These are phyloP conservation scores for mouse (Mus musculus) DNA, from an alignment of 2,113 vertebrate genomes.

Conservation along the genomic window DNA sequence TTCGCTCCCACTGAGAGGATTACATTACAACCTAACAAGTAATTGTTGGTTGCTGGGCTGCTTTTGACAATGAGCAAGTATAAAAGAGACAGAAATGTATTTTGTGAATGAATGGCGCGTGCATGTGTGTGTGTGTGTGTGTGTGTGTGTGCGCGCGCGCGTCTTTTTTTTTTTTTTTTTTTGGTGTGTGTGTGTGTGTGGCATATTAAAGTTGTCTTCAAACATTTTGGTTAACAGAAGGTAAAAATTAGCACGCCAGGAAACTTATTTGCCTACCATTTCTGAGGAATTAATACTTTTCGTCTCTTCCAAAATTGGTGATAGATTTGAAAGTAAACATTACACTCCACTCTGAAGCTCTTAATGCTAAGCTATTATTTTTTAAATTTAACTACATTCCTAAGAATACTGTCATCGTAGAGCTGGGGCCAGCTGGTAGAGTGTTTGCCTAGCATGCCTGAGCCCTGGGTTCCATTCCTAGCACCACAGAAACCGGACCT, in stretches of 20 bases:
- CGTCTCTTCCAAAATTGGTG: conserved; percentile 66
- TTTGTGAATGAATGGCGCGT: conserved; percentile 65
- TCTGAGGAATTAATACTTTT: conserved; percentile 73
- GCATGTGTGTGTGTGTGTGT: neutral
- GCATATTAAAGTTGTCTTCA: conserved; percentile 74
- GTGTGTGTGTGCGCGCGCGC: neutral
- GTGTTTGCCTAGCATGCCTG: neutral
- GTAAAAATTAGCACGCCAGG: conserved; percentile 77
- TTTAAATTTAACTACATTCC: conserved; percentile 49
- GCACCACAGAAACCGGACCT: too few species aligned
- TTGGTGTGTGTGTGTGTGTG: neutral
- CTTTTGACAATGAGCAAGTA: conserved; percentile 3
- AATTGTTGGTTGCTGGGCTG: neutral
- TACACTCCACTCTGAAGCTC: conserved; percentile 49
- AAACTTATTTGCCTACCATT: conserved; percentile 69
- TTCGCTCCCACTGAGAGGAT: neutral
- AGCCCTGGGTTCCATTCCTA: neutral
- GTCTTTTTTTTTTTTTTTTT: conserved; percentile 25
- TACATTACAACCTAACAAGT: conserved; percentile 1
- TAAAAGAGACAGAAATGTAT: conserved; percentile 52
- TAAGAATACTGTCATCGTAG: neutral
- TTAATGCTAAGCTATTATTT: conserved; percentile 19
- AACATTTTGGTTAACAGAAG: conserved; percentile 80
- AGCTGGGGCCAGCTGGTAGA: neutral
- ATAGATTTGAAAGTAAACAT: conserved; percentile 72